A percentile compares a stretch with the other conserved stretches of the same genome.
Evolutionary conservation across 2,797 vertebrate genomes (phyloP).

Genomic region (Chiloscyllium punctatum): DNA sequence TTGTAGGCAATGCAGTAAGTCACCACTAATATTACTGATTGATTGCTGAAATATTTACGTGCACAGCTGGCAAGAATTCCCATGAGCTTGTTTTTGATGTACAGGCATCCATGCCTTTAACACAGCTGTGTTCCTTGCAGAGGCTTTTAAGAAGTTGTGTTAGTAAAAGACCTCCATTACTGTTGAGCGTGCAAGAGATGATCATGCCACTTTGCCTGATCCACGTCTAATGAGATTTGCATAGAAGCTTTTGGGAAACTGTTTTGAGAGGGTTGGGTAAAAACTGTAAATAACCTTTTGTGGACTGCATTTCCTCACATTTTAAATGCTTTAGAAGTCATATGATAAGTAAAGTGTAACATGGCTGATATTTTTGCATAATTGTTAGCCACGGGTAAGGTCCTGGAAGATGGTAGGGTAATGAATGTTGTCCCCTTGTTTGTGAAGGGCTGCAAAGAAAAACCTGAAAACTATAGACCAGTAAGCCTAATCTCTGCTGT

Average conservation of each 20-base stretch:
- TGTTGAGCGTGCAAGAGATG: not conserved
- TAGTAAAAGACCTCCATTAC: not conserved
- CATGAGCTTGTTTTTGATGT: not conserved
- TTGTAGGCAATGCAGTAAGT: conserved; percentile 27
- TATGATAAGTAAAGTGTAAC: not conserved
- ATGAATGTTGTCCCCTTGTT: too few species aligned
- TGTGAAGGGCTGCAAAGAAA: too few species aligned
- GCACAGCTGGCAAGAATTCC: conserved; percentile 35
- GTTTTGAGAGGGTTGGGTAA: not conserved
- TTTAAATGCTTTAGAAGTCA: not conserved
- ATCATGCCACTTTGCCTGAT: not conserved
- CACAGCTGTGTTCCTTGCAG: not conserved
- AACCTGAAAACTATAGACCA: too few species aligned
- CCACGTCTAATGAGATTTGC: not conserved
- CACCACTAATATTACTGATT: conserved; percentile 36
- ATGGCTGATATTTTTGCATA: not conserved
- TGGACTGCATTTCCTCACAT: not conserved
- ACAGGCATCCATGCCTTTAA: conserved; percentile 13
- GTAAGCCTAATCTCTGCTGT: too few species aligned
- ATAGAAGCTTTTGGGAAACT: not conserved
- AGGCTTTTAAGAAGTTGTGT: not conserved
- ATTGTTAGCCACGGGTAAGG: too few species aligned
- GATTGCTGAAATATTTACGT: conserved; percentile 38
- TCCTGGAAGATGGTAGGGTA: too few species aligned
- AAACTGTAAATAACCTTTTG: not conserved